Percentiles rank a stretch among this genome's conserved stretches.
These are phyloP conservation scores for Meriones unguiculatus DNA, from an alignment of 2,113 vertebrate genomes.

Conservation along the genomic window DNA sequence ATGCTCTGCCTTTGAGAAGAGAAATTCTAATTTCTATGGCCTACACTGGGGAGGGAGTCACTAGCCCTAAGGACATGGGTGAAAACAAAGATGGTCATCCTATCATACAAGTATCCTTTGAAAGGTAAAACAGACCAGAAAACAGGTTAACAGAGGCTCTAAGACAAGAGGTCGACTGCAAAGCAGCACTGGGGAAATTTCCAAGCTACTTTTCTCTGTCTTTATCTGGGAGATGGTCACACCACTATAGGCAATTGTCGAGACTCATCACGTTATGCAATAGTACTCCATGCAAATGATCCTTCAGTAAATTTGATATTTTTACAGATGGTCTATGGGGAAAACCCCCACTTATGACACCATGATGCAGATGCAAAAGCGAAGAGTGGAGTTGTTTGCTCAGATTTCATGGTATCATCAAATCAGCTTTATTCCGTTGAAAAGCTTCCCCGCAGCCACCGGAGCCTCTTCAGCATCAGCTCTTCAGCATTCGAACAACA, in stretches of 20 bases:
- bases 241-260: not conserved
- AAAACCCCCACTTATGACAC: not conserved
- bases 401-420: conserved; percentile 3
- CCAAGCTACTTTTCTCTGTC: not conserved
- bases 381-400: not conserved
- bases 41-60: not conserved
- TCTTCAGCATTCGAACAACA: conserved; percentile 21
- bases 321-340: not conserved
- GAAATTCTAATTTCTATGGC: not conserved
- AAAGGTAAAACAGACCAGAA: not conserved
- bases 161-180: not conserved
- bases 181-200: not conserved
- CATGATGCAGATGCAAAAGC: conserved; percentile 29
- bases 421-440: not conserved
- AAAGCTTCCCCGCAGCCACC: not conserved
- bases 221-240: not conserved
- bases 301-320: conserved; percentile 2
- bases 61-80: not conserved
- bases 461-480: conserved; percentile 38
- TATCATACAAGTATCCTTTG: not conserved
- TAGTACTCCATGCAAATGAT: not conserved
- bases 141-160: not conserved
- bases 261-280: not conserved
- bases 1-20: not conserved
- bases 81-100: not conserved